A percentile compares a stretch with the other conserved stretches of the same genome.
Conservation (phyloP, 1,140 invertebrate species). For the Triops cancriformis region DNA sequence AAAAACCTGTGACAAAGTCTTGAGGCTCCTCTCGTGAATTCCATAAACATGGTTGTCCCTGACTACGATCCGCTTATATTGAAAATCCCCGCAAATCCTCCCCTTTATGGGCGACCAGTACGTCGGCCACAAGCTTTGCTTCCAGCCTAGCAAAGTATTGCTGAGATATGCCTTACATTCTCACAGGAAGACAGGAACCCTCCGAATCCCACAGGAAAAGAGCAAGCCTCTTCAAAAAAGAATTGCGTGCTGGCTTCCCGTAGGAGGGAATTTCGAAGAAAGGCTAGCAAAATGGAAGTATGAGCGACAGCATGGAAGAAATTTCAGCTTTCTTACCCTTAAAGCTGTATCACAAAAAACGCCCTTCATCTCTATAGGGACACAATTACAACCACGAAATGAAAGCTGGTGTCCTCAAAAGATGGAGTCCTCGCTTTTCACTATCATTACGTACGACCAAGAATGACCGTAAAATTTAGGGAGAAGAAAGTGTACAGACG, state of each 20-base stretch:
- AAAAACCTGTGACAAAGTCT: too few relatives aligned
- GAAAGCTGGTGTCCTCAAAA: background rate
- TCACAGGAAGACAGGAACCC: background rate
- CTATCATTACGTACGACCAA: background rate
- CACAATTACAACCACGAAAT: slow-evolving; percentile 1
- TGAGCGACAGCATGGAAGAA: background rate
- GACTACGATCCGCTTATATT: background rate
- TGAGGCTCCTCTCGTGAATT: background rate
- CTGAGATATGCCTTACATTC: background rate
- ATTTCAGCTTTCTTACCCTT: background rate
- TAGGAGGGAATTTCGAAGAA: background rate
- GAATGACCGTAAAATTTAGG: background rate
- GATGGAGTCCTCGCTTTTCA: background rate
- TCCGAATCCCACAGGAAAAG: background rate
- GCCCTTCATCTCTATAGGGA: background rate
- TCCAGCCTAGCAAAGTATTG: background rate
- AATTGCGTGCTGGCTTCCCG: background rate
- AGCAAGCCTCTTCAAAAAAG: background rate
- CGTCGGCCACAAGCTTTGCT: slow-evolving; percentile 7
- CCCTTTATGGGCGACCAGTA: background rate
- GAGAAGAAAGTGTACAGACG: background rate
- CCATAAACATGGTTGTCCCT: background rate
- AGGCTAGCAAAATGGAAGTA: background rate
- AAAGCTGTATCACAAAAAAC: background rate
- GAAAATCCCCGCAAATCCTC: background rate